phyloP scores from a whole-genome alignment of 1,140 invertebrate species.

The Mesaphorura yosii region DNA sequence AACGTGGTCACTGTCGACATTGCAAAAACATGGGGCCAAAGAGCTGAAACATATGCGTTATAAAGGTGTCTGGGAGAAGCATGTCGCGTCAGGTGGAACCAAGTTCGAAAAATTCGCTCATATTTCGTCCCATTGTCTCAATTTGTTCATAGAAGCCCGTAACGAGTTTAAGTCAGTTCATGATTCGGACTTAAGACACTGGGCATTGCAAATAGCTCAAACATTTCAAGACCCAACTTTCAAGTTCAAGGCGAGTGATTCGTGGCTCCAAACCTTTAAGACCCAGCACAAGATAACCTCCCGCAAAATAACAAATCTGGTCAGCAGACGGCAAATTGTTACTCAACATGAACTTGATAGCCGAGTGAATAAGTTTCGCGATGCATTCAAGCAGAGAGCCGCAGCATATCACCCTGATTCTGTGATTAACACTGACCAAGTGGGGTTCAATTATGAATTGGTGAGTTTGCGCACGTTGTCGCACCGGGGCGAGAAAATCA shows the following conservation, averaged over 20 bases:
- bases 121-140: too few species aligned
- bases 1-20: background rate
- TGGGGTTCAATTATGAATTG: slow-evolving; percentile 11
- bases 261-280: slow-evolving; percentile 6
- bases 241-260: background rate
- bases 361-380: background rate
- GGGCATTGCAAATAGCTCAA: background rate
- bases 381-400: background rate
- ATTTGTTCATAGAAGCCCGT: slow-evolving; percentile 7
- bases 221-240: slow-evolving; percentile 8
- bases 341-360: background rate
- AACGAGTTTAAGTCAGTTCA: slow-evolving; percentile 1
- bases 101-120: slow-evolving; percentile 10
- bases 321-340: background rate
- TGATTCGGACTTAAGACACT: background rate
- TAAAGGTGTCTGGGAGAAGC: background rate
- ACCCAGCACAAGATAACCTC: background rate
- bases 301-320: slow-evolving; percentile 8
- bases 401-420: background rate
- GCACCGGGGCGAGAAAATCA: slow-evolving; percentile 4
- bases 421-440: slow-evolving; percentile 16
- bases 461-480: background rate
- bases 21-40: background rate
- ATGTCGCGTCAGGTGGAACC: background rate
- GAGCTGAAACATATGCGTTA: background rate